Conservation (phyloP, 2,797 vertebrate species). For the Aulostomus chinensis region DNA sequence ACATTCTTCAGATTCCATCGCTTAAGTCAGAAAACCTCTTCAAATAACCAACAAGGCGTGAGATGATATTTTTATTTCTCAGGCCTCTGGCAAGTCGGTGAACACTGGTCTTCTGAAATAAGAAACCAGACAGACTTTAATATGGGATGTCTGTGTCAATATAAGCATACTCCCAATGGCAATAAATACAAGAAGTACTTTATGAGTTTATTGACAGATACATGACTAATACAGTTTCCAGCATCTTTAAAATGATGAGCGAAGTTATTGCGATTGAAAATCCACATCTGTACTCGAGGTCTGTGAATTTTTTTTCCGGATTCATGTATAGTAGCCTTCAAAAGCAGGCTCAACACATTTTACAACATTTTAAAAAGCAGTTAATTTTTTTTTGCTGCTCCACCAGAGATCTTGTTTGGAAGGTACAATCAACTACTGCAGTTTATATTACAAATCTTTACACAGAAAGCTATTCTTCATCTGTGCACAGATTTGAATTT, state of each 20-base stretch:
- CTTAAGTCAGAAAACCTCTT: neutral
- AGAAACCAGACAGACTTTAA: conserved; percentile 23
- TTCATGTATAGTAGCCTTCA: neutral
- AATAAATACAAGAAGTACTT: conserved; percentile 34
- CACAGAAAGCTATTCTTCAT: too few species aligned
- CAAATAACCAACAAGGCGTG: conserved; percentile 12
- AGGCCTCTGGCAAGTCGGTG: neutral
- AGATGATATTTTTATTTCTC: conserved; percentile 18
- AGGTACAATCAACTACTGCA: too few species aligned
- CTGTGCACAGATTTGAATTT: too few species aligned
- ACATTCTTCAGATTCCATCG: conserved; percentile 3
- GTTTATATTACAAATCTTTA: too few species aligned
- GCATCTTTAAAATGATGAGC: conserved; percentile 1
- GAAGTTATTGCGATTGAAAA: conserved; percentile 7
- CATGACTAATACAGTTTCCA: conserved; percentile 40
- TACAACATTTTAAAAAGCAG: too few species aligned
- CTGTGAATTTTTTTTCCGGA: too few species aligned
- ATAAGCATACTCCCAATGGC: conserved; percentile 37
- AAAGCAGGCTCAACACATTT: neutral
- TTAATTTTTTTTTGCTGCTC: too few species aligned
- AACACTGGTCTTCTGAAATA: conserved; percentile 5
- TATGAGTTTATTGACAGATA: conserved; percentile 32
- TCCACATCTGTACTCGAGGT: neutral
- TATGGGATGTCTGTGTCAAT: conserved; percentile 32
- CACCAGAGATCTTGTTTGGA: too few species aligned